These are phyloP conservation scores for Conomelus anceps DNA, from an alignment of 2,888 invertebrate genomes.

Conservation along the genomic window DNA sequence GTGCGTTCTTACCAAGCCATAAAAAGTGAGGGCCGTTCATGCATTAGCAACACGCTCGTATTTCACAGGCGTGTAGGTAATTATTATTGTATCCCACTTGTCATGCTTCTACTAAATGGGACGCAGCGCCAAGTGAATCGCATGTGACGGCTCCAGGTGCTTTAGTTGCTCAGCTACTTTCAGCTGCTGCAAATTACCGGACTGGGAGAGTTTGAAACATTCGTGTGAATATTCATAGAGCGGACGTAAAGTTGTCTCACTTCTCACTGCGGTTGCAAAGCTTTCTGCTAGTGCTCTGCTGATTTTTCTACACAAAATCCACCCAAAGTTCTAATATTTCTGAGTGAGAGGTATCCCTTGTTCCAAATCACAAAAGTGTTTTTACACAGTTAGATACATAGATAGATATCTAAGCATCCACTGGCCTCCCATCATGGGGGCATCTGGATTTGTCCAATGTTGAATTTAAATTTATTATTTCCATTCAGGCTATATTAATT, in stretches of 20 bases:
- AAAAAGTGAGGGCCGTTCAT: background rate
- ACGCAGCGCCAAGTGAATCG: too few species aligned
- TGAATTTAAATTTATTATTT: too few species aligned
- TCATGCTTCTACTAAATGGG: background rate
- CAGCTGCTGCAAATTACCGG: background rate
- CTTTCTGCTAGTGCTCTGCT: background rate
- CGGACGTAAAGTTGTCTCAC: background rate
- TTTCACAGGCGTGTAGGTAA: background rate
- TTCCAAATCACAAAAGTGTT: background rate
- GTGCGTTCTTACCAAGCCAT: background rate
- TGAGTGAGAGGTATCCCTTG: background rate
- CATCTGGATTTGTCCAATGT: too few species aligned
- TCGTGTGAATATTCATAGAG: background rate
- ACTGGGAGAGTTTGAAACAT: background rate
- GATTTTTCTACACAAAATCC: background rate
- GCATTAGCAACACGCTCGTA: background rate
- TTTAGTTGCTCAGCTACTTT: background rate
- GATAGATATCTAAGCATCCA: too few species aligned
- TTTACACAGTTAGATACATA: background rate
- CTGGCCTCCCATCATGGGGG: too few species aligned
- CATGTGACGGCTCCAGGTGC: background rate
- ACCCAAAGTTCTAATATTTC: background rate
- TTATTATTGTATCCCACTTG: background rate
- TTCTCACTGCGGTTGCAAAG: background rate
- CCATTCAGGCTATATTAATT: too few species aligned